Evolutionary conservation across 2,113 vertebrate genomes (phyloP).

Genomic region (Ctenomys sociabilis): DNA sequence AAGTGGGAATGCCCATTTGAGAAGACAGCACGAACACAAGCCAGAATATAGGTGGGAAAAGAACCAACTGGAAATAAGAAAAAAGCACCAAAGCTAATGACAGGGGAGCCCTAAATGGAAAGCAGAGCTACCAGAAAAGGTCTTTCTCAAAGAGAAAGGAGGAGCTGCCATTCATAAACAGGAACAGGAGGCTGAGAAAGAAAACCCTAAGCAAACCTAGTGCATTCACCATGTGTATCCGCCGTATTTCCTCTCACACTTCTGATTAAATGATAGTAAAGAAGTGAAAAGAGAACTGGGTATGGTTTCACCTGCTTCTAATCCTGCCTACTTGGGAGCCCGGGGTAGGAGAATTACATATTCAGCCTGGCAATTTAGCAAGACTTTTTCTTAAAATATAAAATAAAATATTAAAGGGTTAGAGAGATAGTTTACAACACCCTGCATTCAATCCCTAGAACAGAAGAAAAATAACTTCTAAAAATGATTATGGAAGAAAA

Average conservation of each 20-base stretch:
- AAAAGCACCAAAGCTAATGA: background rate
- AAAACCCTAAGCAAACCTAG: background rate
- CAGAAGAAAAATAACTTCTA: too few relatives aligned
- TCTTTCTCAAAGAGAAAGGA: background rate
- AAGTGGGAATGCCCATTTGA: background rate
- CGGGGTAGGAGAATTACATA: background rate
- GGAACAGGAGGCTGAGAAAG: background rate
- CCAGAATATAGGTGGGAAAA: background rate
- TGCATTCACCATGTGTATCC: too few relatives aligned
- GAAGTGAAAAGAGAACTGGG: background rate
- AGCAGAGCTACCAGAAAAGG: background rate
- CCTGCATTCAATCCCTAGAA: background rate
- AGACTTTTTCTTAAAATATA: background rate
- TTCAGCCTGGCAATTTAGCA: background rate
- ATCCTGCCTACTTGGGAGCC: background rate
- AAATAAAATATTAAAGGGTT: background rate
- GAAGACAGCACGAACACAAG: background rate
- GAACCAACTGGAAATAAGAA: background rate
- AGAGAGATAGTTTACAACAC: background rate
- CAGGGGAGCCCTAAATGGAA: too few relatives aligned
- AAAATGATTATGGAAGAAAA: background rate
- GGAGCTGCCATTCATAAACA: background rate
- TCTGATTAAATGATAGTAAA: background rate
- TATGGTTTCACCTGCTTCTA: background rate
- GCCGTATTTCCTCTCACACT: background rate